Evolutionary conservation across 2,113 vertebrate genomes (phyloP).

Genomic region (Brachypteracias leptosomus): DNA sequence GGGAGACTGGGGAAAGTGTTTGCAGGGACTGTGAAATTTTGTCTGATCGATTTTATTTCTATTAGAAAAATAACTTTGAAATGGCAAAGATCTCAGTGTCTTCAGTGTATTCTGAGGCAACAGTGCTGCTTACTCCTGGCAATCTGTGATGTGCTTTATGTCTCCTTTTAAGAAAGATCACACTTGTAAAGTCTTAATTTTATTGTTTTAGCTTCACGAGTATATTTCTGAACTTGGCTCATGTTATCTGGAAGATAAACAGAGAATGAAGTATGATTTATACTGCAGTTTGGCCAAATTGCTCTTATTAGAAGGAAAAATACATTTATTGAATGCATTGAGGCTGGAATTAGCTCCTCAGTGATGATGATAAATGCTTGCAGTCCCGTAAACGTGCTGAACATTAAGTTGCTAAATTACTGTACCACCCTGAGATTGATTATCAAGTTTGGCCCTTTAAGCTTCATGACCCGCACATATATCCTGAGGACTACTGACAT

Average conservation of each 20-base stretch:
- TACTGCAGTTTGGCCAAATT: conserved; percentile 34
- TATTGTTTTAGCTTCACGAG: background rate
- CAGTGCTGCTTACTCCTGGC: background rate
- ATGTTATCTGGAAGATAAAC: conserved; percentile 39
- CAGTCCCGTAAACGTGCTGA: conserved; percentile 45
- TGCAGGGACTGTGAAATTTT: background rate
- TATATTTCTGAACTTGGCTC: background rate
- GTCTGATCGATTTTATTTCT: background rate
- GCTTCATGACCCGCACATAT: background rate
- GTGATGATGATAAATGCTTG: conserved; percentile 64
- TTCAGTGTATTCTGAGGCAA: background rate
- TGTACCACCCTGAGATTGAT: conserved; percentile 34
- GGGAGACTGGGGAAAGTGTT: background rate
- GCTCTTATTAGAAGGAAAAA: conserved; percentile 58
- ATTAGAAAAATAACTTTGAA: background rate
- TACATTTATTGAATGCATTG: conserved; percentile 36
- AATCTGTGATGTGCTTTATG: background rate
- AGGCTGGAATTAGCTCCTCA: conserved; percentile 42
- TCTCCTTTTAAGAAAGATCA: background rate
- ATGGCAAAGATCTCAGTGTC: background rate
- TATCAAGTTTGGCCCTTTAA: conserved; percentile 16
- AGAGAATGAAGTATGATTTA: conserved; percentile 49
- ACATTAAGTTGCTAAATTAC: conserved; percentile 66
- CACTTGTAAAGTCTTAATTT: background rate
- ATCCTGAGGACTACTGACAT: conserved; percentile 21